Percentiles rank a stretch among this genome's conserved stretches.
Evolutionary conservation across 2,113 vertebrate genomes (phyloP).

Genomic region (Triplophysa dalaica): DNA sequence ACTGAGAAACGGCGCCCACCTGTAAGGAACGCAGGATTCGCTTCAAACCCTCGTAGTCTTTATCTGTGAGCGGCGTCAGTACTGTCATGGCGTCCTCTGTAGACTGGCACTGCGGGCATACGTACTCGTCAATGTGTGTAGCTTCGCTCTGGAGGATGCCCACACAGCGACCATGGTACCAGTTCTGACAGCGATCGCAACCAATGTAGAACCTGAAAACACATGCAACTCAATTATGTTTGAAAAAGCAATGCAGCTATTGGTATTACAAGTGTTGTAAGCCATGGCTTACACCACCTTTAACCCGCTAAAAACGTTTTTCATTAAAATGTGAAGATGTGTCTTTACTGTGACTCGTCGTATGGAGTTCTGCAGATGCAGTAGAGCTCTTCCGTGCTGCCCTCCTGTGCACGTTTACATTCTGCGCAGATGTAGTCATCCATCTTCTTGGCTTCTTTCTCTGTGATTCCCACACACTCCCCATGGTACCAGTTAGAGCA

Average conservation of each 20-base stretch:
- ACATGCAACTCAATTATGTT: not conserved
- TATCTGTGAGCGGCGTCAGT: slow-evolving; percentile 93
- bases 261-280: no score
- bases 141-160: slow-evolving; percentile 98
- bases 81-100: slow-evolving; percentile 99
- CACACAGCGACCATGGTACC: slow-evolving; percentile 98
- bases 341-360: slow-evolving; percentile 73
- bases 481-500: slow-evolving; percentile 99
- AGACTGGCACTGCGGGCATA: slow-evolving; percentile 97
- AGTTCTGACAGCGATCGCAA: slow-evolving; percentile 98
- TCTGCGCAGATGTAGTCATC: slow-evolving; percentile 99
- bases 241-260: not conserved
- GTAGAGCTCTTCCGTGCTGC: slow-evolving; percentile 87
- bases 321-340: not conserved
- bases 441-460: slow-evolving; percentile 99
- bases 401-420: slow-evolving; percentile 97
- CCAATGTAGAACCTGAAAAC: slow-evolving; percentile 92
- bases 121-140: slow-evolving; percentile 95
- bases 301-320: no score
- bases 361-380: slow-evolving; percentile 79
- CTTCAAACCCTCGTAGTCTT: slow-evolving; percentile 93
- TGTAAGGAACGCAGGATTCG: slow-evolving; percentile 95
- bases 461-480: slow-evolving; percentile 97
- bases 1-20: slow-evolving; percentile 57
- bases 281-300: no score